Base-by-base conservation (phyloP, 2,113 vertebrate species). In the Myrmecobius fasciatus region DNA sequence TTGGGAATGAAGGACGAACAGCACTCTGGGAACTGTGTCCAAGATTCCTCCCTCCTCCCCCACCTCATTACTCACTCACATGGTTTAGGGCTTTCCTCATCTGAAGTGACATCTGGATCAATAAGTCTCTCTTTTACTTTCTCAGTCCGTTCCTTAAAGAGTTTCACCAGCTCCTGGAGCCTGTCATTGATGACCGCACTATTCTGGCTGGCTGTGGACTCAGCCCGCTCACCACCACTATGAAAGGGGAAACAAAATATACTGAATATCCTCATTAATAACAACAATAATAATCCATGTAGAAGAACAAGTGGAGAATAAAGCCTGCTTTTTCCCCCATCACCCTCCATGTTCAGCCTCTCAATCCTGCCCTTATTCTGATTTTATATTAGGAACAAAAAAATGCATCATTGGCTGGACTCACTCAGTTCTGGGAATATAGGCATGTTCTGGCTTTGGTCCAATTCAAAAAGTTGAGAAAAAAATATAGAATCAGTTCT, bases 131-230 rank as follows among this genome's bases (percentile, higher is more conserved):
- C 99, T 96, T 98, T 99, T 53, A 99, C 99, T 22, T 97, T 98
- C 93, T 99, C 99, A 0, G 99, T 99, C 43, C 99, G 98, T 83
- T 99, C 99, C 90, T 98, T 99, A 96, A 99, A 99, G 24, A 99
- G 98, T 96, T 96, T 98, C 91, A 99, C 99, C 60, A 99, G 98
- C 89, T 99, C 99, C 96, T 98, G 98, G 2, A 99, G 99, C 10
- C 99, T 99, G 24, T 98, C 99, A 3, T 98, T 99, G 96, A 99
- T 60, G 75, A 98, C 0, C 0, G 98, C 24, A 0, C 99, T 99
- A 96, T 98, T 98, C 20, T 99, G 97, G 92, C 99, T 99, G 1
- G 99, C 96, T 0, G 98, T 96, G 0, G 99, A 99, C 0, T 97
- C 88, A 0, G 99, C 91, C 0, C 98, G 98, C 47, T 99, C 98